Evolutionary conservation across 2,797 vertebrate species (phyloP), one percentile per base, ranked within the genome.

Genomic region (Cottoperca gobio): DNA sequence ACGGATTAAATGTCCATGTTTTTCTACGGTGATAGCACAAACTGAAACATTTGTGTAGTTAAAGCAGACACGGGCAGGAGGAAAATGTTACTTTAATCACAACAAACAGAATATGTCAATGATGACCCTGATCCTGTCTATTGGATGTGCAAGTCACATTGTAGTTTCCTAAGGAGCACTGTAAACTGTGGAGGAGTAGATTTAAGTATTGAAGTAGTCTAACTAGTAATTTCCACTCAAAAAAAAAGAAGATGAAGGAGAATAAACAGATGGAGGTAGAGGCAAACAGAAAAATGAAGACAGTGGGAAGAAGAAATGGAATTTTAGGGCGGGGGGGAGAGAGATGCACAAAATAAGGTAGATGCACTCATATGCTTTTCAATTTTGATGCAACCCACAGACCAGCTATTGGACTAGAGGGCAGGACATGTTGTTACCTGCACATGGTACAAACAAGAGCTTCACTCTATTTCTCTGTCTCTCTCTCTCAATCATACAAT

Each of bases 361-460:
- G 40, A 83, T 50, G 70, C 63, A 54, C 70, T 78, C 60, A 64
- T 69, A 71, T 84, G 72, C 57, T 85, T 68, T 76, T 78, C 66
- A 81, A 67, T 83, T 82, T 82, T 58, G 46, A 80, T 65, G 59
- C 61, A 65, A 70, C 74, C 70, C 79, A 31, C 59, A 79, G 70
- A 84, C 26, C 60, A 70, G 79, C 80, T 73, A 73, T 81, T 84
- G 63, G 60, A 76, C 78, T 39, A 42, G 76, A 88, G 73, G 82
- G 66, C 74, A 86, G 84, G 84, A 80, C 71, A 79, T 60, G 67
- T 59, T 84, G 76, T 77, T 78, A 67, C 81, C 67, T 50, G 19
- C 61, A 48, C 37, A 5, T 17, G 16, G 26, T 46, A 48, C 66
- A 75, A 71, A 73, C 68, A 82, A 23, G 26, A 65, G 42, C 13